Conservation (phyloP, 2,113 vertebrate species). For the Eublepharis macularius region DNA sequence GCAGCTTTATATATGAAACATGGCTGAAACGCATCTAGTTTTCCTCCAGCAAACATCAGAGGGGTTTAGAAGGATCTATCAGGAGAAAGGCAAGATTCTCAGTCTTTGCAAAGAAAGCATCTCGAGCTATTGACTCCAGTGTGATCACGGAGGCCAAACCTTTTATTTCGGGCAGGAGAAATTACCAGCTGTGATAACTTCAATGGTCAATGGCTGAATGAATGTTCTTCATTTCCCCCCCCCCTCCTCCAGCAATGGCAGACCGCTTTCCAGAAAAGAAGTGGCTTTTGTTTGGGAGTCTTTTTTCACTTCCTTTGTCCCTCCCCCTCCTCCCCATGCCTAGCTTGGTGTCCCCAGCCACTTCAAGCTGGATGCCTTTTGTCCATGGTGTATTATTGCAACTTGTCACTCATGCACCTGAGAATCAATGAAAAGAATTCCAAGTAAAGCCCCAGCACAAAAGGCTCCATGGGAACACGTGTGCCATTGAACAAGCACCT, state of each 20-base stretch:
- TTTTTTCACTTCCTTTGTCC: slow-evolving; percentile 62
- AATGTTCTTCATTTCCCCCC: neutral
- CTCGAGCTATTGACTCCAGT: slow-evolving; percentile 53
- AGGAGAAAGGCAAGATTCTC: neutral
- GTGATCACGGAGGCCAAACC: slow-evolving; percentile 63
- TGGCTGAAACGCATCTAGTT: neutral
- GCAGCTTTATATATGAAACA: too few species aligned
- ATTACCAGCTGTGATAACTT: slow-evolving; percentile 60
- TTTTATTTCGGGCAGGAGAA: slow-evolving; percentile 34
- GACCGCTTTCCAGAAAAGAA: slow-evolving; percentile 63
- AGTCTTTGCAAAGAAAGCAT: slow-evolving; percentile 22
- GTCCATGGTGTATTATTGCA: slow-evolving; percentile 30
- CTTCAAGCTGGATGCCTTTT: slow-evolving; percentile 45
- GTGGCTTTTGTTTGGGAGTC: slow-evolving; percentile 62
- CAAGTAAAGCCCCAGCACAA: neutral
- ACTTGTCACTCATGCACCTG: slow-evolving; percentile 29
- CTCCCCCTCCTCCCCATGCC: slow-evolving; percentile 25
- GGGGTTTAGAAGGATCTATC: neutral
- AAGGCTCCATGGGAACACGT: neutral
- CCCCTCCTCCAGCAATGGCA: slow-evolving; percentile 51
- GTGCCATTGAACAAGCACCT: neutral
- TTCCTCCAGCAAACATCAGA: neutral
- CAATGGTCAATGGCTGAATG: slow-evolving; percentile 40
- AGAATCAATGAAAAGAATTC: slow-evolving; percentile 19
- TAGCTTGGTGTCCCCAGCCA: slow-evolving; percentile 13